Conservation (phyloP, 2,888 invertebrate genomes). For the Cephalotes varians region DNA sequence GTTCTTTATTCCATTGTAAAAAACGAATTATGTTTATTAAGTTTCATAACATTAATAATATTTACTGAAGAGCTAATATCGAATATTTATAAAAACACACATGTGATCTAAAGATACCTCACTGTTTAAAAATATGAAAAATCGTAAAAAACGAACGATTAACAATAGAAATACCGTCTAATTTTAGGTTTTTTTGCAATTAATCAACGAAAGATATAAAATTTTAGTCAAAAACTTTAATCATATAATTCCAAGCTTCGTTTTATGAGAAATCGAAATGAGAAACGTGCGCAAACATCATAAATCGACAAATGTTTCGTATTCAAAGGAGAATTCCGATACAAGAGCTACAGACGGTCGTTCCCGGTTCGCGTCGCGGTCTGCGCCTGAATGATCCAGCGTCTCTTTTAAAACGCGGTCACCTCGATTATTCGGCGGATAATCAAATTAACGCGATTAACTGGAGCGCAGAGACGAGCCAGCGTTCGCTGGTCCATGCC, state of each 20-base stretch:
- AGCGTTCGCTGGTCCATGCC: conserved; percentile 41
- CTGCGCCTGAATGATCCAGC: not conserved
- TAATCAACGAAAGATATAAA: no score
- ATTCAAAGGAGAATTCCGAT: not conserved
- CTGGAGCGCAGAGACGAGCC: conserved; percentile 21
- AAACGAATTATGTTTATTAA: not conserved
- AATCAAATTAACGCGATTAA: conserved; percentile 54
- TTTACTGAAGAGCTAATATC: not conserved
- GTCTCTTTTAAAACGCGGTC: conserved; percentile 41
- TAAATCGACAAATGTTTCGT: not conserved
- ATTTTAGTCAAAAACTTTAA: not conserved
- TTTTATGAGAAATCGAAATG: not conserved
- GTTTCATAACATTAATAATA: not conserved
- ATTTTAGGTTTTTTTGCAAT: not conserved
- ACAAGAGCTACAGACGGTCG: not conserved
- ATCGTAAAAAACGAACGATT: not conserved
- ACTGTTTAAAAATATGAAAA: conserved; percentile 7
- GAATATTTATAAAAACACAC: not conserved
- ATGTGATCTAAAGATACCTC: not conserved
- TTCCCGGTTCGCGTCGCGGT: not conserved
- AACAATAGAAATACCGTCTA: not conserved
- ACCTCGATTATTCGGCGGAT: conserved; percentile 28
- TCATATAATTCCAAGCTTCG: not conserved
- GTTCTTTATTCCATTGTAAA: not conserved
- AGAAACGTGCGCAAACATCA: conserved; percentile 1